Percentiles rank a stretch among this genome's conserved stretches.
phyloP scores from a whole-genome alignment of 2,888 invertebrate genomes.

The Acrocyrtus sp. region DNA sequence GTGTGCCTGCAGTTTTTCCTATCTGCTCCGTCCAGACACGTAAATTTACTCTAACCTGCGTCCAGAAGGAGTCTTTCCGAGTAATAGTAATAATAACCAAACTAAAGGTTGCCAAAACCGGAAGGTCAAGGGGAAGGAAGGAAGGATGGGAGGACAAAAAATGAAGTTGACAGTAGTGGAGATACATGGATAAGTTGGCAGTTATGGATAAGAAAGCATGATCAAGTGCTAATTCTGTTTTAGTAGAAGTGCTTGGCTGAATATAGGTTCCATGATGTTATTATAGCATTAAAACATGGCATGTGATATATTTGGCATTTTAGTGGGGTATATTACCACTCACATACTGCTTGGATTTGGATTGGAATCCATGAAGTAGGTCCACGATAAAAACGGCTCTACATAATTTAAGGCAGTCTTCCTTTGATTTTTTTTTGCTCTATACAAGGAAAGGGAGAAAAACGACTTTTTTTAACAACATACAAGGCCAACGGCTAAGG shows the following conservation, averaged over 20 bases:
- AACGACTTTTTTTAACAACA: background rate
- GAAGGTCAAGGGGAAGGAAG: constrained; percentile 48
- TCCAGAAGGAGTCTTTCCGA: background rate
- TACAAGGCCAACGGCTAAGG: background rate
- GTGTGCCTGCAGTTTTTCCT: no score
- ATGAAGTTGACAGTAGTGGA: background rate
- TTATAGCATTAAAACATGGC: constrained; percentile 38
- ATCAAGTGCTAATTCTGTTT: constrained; percentile 11
- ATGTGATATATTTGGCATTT: constrained; percentile 33
- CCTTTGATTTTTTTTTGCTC: no score
- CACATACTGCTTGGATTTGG: no score
- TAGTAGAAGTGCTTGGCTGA: constrained; percentile 40
- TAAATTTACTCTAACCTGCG: no score
- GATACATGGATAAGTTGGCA: background rate
- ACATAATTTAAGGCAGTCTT: no score
- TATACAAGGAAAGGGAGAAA: no score
- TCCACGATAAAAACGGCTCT: background rate
- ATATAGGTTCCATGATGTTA: constrained; percentile 20
- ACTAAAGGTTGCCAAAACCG: constrained; percentile 41
- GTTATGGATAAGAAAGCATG: background rate
- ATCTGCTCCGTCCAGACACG: no score
- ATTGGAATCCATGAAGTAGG: background rate
- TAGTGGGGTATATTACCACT: constrained; percentile 21
- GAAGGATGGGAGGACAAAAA: constrained; percentile 26
- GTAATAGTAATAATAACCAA: constrained; percentile 3